phyloP scores from a whole-genome alignment of 2,797 vertebrate genomes.

The Arnoldichthys spilopterus region DNA sequence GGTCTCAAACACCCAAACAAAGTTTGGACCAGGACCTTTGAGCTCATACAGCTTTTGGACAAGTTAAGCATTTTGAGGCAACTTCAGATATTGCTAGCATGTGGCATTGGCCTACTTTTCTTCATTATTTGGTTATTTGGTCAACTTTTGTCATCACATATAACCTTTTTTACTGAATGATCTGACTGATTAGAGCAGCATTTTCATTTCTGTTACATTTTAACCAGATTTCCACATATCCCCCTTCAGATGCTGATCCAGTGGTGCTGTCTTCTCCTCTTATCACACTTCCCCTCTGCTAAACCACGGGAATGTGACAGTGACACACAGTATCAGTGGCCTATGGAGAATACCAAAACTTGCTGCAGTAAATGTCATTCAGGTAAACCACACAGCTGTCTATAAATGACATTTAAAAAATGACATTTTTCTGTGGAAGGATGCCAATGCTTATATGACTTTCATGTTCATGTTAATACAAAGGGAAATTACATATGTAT shows the following conservation, averaged over 20 bases:
- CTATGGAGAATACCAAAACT: accelerated
- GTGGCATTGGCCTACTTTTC: neutral
- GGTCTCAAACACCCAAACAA: neutral
- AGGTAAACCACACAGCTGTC: slow-evolving; percentile 65
- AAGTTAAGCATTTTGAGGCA: neutral
- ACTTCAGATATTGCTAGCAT: neutral
- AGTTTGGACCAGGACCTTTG: neutral
- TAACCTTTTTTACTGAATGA: neutral
- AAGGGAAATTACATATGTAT: neutral
- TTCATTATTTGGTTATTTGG: neutral
- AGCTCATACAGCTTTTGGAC: neutral
- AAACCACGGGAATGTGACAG: slow-evolving; percentile 43
- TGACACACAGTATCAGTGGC: slow-evolving; percentile 9
- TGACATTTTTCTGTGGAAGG: too few species aligned
- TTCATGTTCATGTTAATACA: neutral
- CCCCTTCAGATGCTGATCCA: slow-evolving; percentile 64
- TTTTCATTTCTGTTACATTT: neutral
- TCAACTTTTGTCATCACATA: neutral
- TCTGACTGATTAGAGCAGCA: neutral
- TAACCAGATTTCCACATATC: neutral
- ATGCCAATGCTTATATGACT: neutral
- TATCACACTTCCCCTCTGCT: slow-evolving; percentile 31
- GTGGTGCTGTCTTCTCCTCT: slow-evolving; percentile 48
- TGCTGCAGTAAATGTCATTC: slow-evolving; percentile 72
- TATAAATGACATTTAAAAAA: neutral